phyloP scores from a whole-genome alignment of 2,797 vertebrate species.

The Arrhamphus sclerolepis region DNA sequence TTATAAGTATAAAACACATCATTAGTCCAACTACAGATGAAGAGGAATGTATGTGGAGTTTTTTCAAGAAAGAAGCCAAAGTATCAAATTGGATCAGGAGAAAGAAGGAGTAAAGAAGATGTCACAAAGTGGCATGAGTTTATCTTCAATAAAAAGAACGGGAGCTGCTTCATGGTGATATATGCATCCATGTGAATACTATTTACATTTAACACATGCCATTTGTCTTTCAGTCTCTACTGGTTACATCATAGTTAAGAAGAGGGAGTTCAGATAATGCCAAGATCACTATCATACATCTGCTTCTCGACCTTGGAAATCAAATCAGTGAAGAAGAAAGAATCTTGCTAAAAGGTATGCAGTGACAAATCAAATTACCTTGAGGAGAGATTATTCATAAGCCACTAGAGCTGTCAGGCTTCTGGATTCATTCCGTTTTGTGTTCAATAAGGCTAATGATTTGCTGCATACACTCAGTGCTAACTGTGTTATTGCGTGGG shows the following conservation, averaged over 20 bases:
- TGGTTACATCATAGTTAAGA: slow-evolving; percentile 23
- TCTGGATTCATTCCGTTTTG: slow-evolving; percentile 62
- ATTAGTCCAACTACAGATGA: slow-evolving; percentile 30
- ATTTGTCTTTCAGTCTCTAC: slow-evolving; percentile 21
- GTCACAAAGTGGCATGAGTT: slow-evolving; percentile 39
- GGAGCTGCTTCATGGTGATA: slow-evolving; percentile 40
- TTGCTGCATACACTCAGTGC: slow-evolving; percentile 52
- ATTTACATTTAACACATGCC: slow-evolving; percentile 1
- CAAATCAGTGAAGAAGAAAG: slow-evolving; percentile 61
- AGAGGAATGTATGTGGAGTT: slow-evolving; percentile 27
- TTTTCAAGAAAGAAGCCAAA: slow-evolving; percentile 19
- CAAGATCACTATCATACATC: slow-evolving; percentile 32
- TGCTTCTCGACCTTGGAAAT: slow-evolving; percentile 59
- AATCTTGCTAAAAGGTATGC: slow-evolving; percentile 51
- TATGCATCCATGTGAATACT: slow-evolving; percentile 21
- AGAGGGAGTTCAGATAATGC: slow-evolving; percentile 35
- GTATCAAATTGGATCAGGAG: slow-evolving; percentile 38
- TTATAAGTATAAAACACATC: slow-evolving; percentile 17
- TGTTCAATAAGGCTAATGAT: slow-evolving; percentile 64
- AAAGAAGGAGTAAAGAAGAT: slow-evolving; percentile 33
- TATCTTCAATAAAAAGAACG: slow-evolving; percentile 46
- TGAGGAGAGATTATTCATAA: slow-evolving; percentile 67
- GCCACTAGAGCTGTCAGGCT: slow-evolving; percentile 54
- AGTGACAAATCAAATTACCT: slow-evolving; percentile 70
- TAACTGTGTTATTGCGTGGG: slow-evolving; percentile 22